phyloP scores from a whole-genome alignment of 2,888 invertebrate genomes.

The Drosophila algonquin region DNA sequence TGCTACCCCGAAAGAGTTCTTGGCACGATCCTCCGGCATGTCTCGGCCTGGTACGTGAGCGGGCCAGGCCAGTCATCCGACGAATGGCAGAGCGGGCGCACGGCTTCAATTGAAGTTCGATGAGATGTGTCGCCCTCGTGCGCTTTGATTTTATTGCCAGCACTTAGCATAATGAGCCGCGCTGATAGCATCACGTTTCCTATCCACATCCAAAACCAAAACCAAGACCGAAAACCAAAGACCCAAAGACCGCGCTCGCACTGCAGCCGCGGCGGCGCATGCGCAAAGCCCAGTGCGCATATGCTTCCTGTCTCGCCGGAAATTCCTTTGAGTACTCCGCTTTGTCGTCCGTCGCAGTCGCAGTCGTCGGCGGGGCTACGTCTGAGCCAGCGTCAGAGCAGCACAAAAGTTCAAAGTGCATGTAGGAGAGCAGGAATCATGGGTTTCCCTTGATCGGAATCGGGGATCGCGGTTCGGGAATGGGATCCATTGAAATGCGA shows the following conservation, averaged over 20 bases:
- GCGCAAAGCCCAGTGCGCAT: slow-evolving; percentile 54
- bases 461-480: not conserved
- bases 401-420: slow-evolving; percentile 74
- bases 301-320: slow-evolving; percentile 73
- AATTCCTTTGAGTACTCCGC: slow-evolving; percentile 69
- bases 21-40: slow-evolving; percentile 59
- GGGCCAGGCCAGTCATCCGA: not conserved
- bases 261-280: slow-evolving; percentile 16
- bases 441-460: slow-evolving; percentile 48
- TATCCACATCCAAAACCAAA: slow-evolving; percentile 24
- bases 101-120: slow-evolving; percentile 78
- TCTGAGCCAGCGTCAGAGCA: slow-evolving; percentile 41
- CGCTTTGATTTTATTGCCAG: slow-evolving; percentile 77
- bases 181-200: slow-evolving; percentile 76
- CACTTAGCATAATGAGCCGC: slow-evolving; percentile 77
- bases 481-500: slow-evolving; percentile 37
- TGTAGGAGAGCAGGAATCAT: slow-evolving; percentile 15
- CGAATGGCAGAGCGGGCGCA: slow-evolving; percentile 23
- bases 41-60: slow-evolving; percentile 56
- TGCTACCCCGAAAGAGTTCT: slow-evolving; percentile 28
- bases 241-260: slow-evolving; percentile 1
- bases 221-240: slow-evolving; percentile 2
- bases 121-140: slow-evolving; percentile 62
- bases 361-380: not conserved
- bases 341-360: slow-evolving; percentile 24